phyloP scores from a whole-genome alignment of 1,140 invertebrate genomes.

The Metaphire vulgaris region DNA sequence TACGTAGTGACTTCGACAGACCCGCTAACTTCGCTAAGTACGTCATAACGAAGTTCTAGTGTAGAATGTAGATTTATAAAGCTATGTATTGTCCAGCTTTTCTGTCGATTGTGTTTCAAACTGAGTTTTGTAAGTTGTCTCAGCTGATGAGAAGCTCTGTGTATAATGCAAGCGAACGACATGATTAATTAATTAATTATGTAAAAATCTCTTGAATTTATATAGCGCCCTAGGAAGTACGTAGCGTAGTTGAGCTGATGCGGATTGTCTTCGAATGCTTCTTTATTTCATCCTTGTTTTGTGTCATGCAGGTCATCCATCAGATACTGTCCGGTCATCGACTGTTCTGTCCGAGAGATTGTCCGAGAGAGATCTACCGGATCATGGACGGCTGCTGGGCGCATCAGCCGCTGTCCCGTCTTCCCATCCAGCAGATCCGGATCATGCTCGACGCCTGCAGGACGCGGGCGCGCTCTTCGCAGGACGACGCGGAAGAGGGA shows the following conservation, averaged over 20 bases:
- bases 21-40: too few species aligned
- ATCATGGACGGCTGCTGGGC: conserved; percentile 53
- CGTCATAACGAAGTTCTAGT: too few species aligned
- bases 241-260: too few species aligned
- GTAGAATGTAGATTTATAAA: too few species aligned
- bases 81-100: too few species aligned
- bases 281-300: not conserved
- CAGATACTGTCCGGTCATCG: conserved; percentile 45
- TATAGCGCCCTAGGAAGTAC: too few species aligned
- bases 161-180: not conserved
- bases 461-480: not conserved
- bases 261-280: too few species aligned
- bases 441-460: conserved; percentile 53
- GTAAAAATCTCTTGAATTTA: not conserved
- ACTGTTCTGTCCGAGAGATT: conserved; percentile 40
- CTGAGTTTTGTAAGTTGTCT: too few species aligned
- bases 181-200: not conserved
- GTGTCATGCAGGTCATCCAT: conserved; percentile 47
- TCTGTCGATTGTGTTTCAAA: too few species aligned
- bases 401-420: conserved; percentile 45
- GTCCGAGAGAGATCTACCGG: conserved; percentile 47
- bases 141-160: not conserved
- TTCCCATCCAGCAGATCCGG: conserved; percentile 46
- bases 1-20: not conserved
- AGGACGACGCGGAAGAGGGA: not conserved